These are phyloP conservation scores for Ormyrus labotus DNA, from an alignment of 2,888 invertebrate species.

Conservation along the genomic window DNA sequence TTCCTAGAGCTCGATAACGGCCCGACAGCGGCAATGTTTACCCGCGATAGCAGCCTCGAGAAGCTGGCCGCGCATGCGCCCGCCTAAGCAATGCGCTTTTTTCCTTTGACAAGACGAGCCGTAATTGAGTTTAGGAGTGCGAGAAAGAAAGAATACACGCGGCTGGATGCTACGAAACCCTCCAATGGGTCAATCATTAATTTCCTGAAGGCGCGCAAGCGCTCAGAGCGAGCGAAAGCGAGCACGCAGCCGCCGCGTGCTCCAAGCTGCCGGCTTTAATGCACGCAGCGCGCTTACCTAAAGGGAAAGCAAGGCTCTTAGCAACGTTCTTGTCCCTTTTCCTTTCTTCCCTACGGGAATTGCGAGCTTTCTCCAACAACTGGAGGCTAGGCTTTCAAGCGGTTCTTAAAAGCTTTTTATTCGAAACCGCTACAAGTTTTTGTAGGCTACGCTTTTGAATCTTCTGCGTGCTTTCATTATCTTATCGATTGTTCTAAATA, in stretches of 20 bases:
- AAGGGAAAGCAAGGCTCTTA: too few relatives aligned
- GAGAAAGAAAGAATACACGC: conserved; percentile 22
- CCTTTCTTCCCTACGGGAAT: too few relatives aligned
- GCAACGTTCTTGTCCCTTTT: too few relatives aligned
- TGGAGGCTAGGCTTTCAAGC: too few relatives aligned
- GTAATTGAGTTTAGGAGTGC: conserved; percentile 46
- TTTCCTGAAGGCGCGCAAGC: conserved; percentile 60
- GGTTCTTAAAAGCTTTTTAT: too few relatives aligned
- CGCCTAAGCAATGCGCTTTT: not conserved
- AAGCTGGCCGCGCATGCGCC: not conserved
- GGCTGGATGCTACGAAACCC: conserved; percentile 28
- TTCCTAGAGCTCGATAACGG: conserved; percentile 27
- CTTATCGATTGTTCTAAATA: not conserved
- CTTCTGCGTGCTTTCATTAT: too few relatives aligned
- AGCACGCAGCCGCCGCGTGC: conserved; percentile 38
- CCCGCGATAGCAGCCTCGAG: conserved; percentile 13
- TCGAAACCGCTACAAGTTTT: too few relatives aligned
- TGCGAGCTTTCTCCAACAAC: too few relatives aligned
- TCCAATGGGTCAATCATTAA: conserved; percentile 63
- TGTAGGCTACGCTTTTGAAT: too few relatives aligned
- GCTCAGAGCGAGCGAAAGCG: not conserved
- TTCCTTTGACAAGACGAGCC: conserved; percentile 8
- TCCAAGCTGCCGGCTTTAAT: too few relatives aligned
- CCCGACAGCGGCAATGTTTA: not conserved
- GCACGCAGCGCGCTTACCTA: too few relatives aligned